Conservation (phyloP, 2,888 invertebrate genomes). For the Athripsodes cinereus region DNA sequence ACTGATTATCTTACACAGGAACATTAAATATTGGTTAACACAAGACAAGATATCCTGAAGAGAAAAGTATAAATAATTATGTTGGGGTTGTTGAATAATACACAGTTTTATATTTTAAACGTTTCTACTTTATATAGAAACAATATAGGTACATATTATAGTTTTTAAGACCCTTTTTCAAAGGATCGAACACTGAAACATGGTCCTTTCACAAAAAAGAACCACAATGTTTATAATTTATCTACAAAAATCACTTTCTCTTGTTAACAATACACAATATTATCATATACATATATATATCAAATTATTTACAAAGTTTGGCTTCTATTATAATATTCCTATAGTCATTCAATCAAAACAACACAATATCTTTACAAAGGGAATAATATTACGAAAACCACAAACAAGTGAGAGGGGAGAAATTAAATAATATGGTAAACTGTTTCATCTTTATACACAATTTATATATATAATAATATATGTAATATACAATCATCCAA, state of each 20-base stretch:
- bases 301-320: constrained; percentile 30
- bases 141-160: constrained; percentile 35
- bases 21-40: too few relatives aligned
- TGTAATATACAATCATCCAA: constrained; percentile 25
- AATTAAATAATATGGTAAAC: not conserved
- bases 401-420: too few relatives aligned
- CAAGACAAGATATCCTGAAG: not conserved
- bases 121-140: constrained; percentile 30
- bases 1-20: too few relatives aligned
- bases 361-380: not conserved
- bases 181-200: constrained; percentile 38
- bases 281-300: constrained; percentile 19
- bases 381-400: too few relatives aligned
- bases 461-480: not conserved
- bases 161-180: constrained; percentile 45
- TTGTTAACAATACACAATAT: constrained; percentile 27
- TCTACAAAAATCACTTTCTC: constrained; percentile 37
- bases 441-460: not conserved
- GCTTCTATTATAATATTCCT: constrained; percentile 24
- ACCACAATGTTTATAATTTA: constrained; percentile 42
- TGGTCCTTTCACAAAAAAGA: constrained; percentile 36
- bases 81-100: constrained; percentile 16
- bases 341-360: not conserved
- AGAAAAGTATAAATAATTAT: too few relatives aligned
- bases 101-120: constrained; percentile 22